phyloP scores from a whole-genome alignment of 2,113 vertebrate genomes.

The Dissostichus mawsoni region DNA sequence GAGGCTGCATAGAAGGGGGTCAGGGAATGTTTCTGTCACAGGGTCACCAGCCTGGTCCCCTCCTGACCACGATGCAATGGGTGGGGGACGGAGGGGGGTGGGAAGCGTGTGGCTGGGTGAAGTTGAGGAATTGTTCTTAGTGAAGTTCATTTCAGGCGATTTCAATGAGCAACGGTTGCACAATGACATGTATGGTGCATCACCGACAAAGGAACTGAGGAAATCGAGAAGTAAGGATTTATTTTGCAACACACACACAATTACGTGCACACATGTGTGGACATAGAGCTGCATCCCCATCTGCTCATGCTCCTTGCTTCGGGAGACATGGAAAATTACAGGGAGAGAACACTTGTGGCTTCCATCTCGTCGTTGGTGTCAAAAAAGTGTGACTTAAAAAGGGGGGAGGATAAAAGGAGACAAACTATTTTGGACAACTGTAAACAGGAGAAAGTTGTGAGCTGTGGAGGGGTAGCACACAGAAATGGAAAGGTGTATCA shows the following conservation, averaged over 20 bases:
- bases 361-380: slow-evolving; percentile 73
- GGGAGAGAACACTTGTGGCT: slow-evolving; percentile 73
- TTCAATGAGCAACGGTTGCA: slow-evolving; percentile 27
- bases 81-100: slow-evolving; percentile 19
- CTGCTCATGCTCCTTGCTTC: slow-evolving; percentile 69
- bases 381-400: slow-evolving; percentile 70
- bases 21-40: slow-evolving; percentile 42
- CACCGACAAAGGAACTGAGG: slow-evolving; percentile 46
- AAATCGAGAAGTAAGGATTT: slow-evolving; percentile 44
- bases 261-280: slow-evolving; percentile 40
- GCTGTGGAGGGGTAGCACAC: slow-evolving; percentile 33
- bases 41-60: slow-evolving; percentile 56
- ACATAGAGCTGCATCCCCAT: slow-evolving; percentile 70
- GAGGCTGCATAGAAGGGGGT: slow-evolving; percentile 25
- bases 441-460: slow-evolving; percentile 60
- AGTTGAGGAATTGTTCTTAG: slow-evolving; percentile 10
- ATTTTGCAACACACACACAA: slow-evolving; percentile 33
- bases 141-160: slow-evolving; percentile 43
- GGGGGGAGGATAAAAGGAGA: slow-evolving; percentile 64
- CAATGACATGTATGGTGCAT: slow-evolving; percentile 12
- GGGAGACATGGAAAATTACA: slow-evolving; percentile 78
- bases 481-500: not conserved
- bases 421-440: slow-evolving; percentile 71
- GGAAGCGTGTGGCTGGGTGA: slow-evolving; percentile 26
- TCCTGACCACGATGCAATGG: slow-evolving; percentile 38